These are phyloP conservation scores for Quiscalus mexicanus DNA, from an alignment of 2,113 vertebrate genomes.

Conservation along the genomic window DNA sequence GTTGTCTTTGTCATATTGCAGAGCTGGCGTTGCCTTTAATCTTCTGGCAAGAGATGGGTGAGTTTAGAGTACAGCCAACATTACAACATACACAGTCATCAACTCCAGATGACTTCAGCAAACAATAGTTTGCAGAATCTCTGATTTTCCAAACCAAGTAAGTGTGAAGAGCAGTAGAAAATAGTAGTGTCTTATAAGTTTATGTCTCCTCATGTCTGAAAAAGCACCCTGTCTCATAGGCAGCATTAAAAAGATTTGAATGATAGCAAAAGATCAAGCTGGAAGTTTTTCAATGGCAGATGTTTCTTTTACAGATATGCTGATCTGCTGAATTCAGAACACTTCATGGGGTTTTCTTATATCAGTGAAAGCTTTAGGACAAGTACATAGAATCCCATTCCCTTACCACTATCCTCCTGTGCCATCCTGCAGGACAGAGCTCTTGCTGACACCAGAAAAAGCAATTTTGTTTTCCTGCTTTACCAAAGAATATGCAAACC, in stretches of 20 bases:
- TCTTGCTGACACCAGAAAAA: not conserved
- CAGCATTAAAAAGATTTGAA: not conserved
- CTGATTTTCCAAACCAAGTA: not conserved
- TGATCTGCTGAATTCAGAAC: not conserved
- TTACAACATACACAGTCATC: not conserved
- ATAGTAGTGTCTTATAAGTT: not conserved
- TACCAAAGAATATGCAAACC: not conserved
- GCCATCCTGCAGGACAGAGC: not conserved
- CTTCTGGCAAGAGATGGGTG: not conserved
- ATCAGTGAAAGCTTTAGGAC: not conserved
- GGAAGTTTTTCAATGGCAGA: not conserved
- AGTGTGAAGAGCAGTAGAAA: not conserved
- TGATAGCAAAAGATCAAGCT: not conserved
- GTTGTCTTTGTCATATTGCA: constrained; percentile 56
- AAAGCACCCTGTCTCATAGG: not conserved
- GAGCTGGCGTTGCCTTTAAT: constrained; percentile 15
- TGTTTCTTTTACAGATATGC: not conserved
- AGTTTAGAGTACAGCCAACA: not conserved
- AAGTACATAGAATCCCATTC: not conserved
- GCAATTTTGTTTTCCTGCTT: not conserved
- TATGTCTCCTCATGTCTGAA: not conserved
- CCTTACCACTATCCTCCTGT: fast-evolving
- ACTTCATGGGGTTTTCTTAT: not conserved
- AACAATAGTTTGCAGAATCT: not conserved
- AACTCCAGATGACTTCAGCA: not conserved